Evolutionary conservation across 1,140 invertebrate species (phyloP).

Genomic region (Neotoxoptera formosana): DNA sequence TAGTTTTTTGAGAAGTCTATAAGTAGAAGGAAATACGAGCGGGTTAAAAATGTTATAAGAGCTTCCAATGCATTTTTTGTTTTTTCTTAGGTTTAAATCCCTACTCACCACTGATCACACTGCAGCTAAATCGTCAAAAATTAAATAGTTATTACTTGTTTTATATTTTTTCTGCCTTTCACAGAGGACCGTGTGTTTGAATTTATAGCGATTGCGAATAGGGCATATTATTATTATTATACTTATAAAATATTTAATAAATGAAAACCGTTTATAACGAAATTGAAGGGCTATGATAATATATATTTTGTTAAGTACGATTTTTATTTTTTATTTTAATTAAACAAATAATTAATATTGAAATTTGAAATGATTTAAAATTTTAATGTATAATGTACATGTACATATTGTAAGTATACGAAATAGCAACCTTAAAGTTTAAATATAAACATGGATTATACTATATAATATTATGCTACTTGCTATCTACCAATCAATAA

Average conservation of each 20-base stretch:
- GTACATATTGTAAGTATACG: too few relatives aligned
- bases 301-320: background rate
- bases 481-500: background rate
- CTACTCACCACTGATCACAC: too few relatives aligned
- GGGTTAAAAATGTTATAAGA: too few relatives aligned
- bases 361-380: background rate
- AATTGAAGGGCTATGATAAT: background rate
- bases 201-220: too few relatives aligned
- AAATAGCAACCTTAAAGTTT: too few relatives aligned
- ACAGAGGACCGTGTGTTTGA: background rate
- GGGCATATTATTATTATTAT: background rate
- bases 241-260: background rate
- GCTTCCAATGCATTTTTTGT: too few relatives aligned
- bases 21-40: too few relatives aligned
- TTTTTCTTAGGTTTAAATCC: too few relatives aligned
- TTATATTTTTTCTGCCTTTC: background rate
- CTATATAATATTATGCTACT: too few relatives aligned
- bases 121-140: background rate
- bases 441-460: too few relatives aligned
- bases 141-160: background rate
- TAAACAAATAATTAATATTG: background rate
- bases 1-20: too few relatives aligned
- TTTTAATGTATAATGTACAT: background rate
- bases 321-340: background rate
- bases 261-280: background rate